phyloP scores from a whole-genome alignment of 2,113 vertebrate species.

The Sitta europaea region DNA sequence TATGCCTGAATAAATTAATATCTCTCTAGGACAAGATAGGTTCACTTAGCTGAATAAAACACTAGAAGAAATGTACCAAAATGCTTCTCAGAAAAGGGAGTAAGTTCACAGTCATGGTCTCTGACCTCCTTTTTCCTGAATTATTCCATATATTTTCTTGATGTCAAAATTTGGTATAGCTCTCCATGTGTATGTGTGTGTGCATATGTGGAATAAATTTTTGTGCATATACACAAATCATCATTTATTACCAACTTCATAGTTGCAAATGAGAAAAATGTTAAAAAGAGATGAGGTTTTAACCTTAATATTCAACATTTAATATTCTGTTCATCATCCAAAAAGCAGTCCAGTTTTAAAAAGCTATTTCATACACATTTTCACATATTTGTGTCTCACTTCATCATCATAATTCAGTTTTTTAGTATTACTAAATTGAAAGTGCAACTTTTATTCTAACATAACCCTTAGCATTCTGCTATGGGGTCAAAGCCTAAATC shows the following conservation, averaged over 20 bases:
- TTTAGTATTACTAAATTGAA: not conserved
- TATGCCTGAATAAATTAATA: not conserved
- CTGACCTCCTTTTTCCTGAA: not conserved
- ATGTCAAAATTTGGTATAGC: not conserved
- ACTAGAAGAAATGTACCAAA: not conserved
- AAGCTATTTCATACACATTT: not conserved
- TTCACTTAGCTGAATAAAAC: not conserved
- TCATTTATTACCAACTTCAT: not conserved
- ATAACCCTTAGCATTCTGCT: not conserved
- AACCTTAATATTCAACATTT: not conserved
- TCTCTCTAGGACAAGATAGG: not conserved
- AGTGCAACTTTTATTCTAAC: not conserved
- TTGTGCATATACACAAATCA: not conserved
- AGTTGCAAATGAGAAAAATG: not conserved
- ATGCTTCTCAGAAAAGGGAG: not conserved
- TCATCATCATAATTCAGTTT: not conserved
- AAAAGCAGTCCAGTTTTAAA: not conserved
- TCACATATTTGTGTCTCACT: not conserved
- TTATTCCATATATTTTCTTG: not conserved
- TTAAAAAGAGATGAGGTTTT: not conserved
- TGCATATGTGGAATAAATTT: not conserved
- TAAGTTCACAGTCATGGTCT: not conserved
- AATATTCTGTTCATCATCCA: not conserved
- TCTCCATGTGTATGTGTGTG: not conserved
- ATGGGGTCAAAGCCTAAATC: not conserved